A percentile compares a stretch with the other conserved stretches of the same genome.
Evolutionary conservation across 2,888 invertebrate species (phyloP).

Genomic region (Rhagonycha lutea): DNA sequence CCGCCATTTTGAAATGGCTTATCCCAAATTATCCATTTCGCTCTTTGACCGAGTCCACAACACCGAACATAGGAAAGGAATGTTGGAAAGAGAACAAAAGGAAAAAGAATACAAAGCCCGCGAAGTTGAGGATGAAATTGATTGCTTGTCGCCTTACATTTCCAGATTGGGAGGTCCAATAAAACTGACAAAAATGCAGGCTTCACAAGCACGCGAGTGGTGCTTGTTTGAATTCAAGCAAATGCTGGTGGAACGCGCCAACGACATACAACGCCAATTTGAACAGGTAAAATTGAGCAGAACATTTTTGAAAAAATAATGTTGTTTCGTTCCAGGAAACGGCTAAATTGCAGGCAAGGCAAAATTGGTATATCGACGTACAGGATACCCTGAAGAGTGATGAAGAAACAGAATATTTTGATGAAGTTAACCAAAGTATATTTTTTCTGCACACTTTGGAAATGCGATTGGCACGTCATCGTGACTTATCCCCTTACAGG

Average conservation of each 20-base stretch:
- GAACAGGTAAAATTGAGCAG: constrained; percentile 59
- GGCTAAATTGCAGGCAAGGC: constrained; percentile 59
- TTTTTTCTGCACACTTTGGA: constrained; percentile 63
- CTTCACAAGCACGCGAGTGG: constrained; percentile 57
- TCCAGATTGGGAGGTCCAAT: constrained; percentile 61
- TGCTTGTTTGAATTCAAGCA: constrained; percentile 72
- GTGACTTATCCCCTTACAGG: constrained; percentile 59
- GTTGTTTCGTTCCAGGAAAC: constrained; percentile 54
- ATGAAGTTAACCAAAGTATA: constrained; percentile 56
- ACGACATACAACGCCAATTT: constrained; percentile 66
- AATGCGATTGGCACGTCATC: constrained; percentile 64
- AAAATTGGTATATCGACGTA: constrained; percentile 62
- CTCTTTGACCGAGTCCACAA: constrained; percentile 63
- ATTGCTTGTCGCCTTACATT: constrained; percentile 68
- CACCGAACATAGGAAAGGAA: constrained; percentile 55
- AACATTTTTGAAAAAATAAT: background rate
- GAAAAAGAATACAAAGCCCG: constrained; percentile 61
- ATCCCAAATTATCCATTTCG: constrained; percentile 58
- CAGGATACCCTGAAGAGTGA: constrained; percentile 63
- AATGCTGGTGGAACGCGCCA: constrained; percentile 65
- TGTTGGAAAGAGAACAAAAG: constrained; percentile 59
- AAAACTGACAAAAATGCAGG: constrained; percentile 52
- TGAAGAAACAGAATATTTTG: constrained; percentile 64
- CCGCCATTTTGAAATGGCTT: constrained; percentile 55
- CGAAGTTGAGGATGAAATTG: constrained; percentile 66